Evolutionary conservation across 2,797 vertebrate genomes (phyloP).

Genomic region (Clarias platycephalus): DNA sequence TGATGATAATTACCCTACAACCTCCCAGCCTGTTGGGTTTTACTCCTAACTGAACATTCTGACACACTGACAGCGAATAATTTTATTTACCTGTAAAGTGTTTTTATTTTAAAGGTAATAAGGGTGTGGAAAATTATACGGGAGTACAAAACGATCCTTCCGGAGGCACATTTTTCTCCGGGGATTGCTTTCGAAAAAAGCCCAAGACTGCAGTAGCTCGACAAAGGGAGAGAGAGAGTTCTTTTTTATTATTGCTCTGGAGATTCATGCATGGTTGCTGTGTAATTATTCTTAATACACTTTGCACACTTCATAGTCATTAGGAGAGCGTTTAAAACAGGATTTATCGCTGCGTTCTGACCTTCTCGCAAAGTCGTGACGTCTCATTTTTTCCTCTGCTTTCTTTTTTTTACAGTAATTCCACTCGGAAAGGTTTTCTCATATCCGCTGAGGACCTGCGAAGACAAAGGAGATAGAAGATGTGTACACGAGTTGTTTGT

Average conservation of each 20-base stretch:
- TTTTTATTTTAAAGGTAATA: slow-evolving; percentile 26
- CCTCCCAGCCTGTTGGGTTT: background rate
- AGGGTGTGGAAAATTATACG: background rate
- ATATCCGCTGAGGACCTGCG: slow-evolving; percentile 62
- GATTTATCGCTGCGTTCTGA: slow-evolving; percentile 28
- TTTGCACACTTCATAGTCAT: slow-evolving; percentile 22
- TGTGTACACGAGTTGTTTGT: slow-evolving; percentile 67
- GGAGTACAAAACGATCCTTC: slow-evolving; percentile 7
- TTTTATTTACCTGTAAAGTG: background rate
- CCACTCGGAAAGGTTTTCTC: slow-evolving; percentile 59
- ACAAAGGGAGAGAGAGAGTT: background rate
- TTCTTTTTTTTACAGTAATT: slow-evolving; percentile 70
- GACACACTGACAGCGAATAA: background rate
- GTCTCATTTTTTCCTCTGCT: slow-evolving; percentile 49
- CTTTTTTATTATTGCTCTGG: slow-evolving; percentile 13
- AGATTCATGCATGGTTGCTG: slow-evolving; percentile 30
- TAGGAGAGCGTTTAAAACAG: slow-evolving; percentile 23
- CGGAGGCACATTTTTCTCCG: background rate
- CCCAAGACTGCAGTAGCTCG: background rate
- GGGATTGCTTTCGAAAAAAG: background rate
- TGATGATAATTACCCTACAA: background rate
- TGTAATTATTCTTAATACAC: slow-evolving; percentile 31
- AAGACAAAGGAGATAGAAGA: slow-evolving; percentile 61
- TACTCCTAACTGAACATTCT: background rate
- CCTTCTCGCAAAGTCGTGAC: slow-evolving; percentile 39